phyloP scores from a whole-genome alignment of 2,797 vertebrate genomes.

The Benthosema pterotum region DNA sequence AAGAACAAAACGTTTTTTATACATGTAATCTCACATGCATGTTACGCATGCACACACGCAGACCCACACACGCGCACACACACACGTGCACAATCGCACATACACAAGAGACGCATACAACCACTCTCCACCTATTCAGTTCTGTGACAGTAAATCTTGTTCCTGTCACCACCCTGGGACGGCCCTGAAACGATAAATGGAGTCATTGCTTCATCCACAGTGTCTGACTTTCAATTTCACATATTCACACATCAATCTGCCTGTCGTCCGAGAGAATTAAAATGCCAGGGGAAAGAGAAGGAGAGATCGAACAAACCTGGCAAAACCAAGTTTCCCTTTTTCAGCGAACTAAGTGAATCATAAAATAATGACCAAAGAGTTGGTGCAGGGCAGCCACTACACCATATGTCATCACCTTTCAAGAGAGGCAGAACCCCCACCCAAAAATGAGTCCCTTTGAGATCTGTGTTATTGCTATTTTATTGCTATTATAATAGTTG shows the following conservation, averaged over 20 bases:
- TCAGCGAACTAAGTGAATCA: conserved; percentile 3
- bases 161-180: conserved; percentile 26
- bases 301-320: background rate
- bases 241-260: conserved; percentile 28
- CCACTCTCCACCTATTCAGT: conserved; percentile 1
- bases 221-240: conserved; percentile 18
- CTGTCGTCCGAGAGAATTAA: conserved; percentile 5
- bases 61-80: conserved; percentile 28
- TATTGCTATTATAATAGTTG: background rate
- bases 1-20: too few species aligned
- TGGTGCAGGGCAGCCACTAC: background rate
- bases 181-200: conserved; percentile 36
- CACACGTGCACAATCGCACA: background rate
- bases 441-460: background rate
- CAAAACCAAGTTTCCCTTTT: background rate
- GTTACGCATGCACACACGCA: too few species aligned
- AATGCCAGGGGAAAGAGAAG: background rate
- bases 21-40: too few species aligned
- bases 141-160: conserved; percentile 5
- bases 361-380: conserved; percentile 7
- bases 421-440: background rate
- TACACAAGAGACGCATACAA: background rate
- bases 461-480: background rate
- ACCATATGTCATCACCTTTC: background rate
- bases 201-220: conserved; percentile 35